Evolutionary conservation across 2,888 invertebrate genomes (phyloP).

Genomic region (Villa cingulata): DNA sequence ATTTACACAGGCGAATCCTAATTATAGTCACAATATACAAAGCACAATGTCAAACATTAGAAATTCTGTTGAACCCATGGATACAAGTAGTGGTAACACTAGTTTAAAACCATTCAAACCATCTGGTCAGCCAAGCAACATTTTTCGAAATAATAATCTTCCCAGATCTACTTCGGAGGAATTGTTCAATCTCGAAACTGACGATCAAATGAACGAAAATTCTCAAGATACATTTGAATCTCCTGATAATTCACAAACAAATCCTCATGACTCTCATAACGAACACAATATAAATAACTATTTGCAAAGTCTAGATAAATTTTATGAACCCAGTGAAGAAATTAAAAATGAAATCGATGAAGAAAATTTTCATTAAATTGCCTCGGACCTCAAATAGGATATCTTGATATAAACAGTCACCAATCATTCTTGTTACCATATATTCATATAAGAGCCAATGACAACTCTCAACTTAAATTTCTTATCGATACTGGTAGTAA

Average conservation of each 20-base stretch:
- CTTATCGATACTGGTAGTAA: constrained; percentile 4
- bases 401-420: constrained; percentile 5
- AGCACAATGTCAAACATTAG: too few relatives aligned
- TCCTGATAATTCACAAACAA: too few relatives aligned
- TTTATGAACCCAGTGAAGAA: not conserved
- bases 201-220: too few relatives aligned
- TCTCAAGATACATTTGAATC: not conserved
- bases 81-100: too few relatives aligned
- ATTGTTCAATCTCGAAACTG: not conserved
- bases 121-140: not conserved
- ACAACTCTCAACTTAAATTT: constrained; percentile 1
- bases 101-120: not conserved
- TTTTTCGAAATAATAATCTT: too few relatives aligned
- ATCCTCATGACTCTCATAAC: too few relatives aligned
- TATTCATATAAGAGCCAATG: not conserved
- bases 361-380: constrained; percentile 1
- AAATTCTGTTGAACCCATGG: too few relatives aligned
- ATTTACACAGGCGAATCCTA: too few relatives aligned
- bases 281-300: not conserved
- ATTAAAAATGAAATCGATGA: not conserved
- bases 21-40: too few relatives aligned
- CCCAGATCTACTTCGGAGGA: not conserved
- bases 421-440: constrained; percentile 7
- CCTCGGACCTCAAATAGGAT: constrained; percentile 4
- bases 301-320: too few relatives aligned